Base-by-base conservation (phyloP, 2,888 invertebrate species). In the Octonoba sinensis region DNA sequence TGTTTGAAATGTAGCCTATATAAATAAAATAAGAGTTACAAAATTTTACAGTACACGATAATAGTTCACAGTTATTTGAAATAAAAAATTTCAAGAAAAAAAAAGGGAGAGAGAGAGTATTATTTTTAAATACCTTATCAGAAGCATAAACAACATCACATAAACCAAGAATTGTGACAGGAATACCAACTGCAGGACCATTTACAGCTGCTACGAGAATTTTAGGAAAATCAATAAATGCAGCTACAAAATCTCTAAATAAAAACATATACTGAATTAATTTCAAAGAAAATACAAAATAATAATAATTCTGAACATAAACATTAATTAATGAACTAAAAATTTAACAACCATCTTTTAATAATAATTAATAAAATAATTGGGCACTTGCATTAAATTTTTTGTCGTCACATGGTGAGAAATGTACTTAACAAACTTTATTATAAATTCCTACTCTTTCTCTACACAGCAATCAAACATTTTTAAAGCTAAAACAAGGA, bases 171-270 rank as follows among this genome's bases (percentile, higher is more conserved):
- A 93, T 92, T 0, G 98, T 98, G 3, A 93, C 93, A 57, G 93
- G 93, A 85, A 99, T 93, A 36, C 99, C 99, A 85, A 98, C 92
- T 16, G 96, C 96, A 57, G 97, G 97, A 1, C 99, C 99, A 91
- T 99, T 97, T 0, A 98, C 93, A 78, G 97, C 90, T 16, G 93
- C 94, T 84, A 98, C 91, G 59, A 99, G 88, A 49, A 96, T 89
- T 89, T 99, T 99, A 0, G 95, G 94, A 88, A 95, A 96, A 85
- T 93, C 92, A 84, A 97, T 95, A 85, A 96, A 93, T 0, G 94
- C 91, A 79, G 91, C 90, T 1, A 96, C 91, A 89, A 94, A 93
- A 8, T 91, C 89, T 86, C 92, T 92, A 77, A 90, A 89, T 3
- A 65, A 66, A 54, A 44, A n/a, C 13, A 27, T 6, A 27, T 3